Evolutionary conservation across 1,140 invertebrate genomes (phyloP).

Genomic region (Hyposmocoma kahamanoa): DNA sequence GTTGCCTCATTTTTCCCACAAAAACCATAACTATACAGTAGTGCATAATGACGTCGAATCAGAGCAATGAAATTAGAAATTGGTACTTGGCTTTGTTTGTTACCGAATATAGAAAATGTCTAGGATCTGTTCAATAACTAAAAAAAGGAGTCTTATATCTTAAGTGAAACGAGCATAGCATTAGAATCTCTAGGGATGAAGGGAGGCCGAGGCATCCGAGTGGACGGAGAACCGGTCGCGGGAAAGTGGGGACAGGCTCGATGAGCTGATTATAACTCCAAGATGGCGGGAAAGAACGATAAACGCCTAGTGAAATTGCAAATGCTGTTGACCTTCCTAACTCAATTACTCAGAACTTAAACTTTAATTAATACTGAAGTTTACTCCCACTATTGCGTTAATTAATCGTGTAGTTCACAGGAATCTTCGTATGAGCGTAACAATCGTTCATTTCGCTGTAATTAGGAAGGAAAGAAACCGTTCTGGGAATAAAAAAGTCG

Average conservation of each 20-base stretch:
- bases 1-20: not conserved
- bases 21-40: not conserved
- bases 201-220: not conserved
- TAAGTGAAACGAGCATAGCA: not conserved
- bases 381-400: no score
- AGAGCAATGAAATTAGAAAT: not conserved
- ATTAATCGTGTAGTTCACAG: no score
- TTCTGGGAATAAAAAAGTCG: no score
- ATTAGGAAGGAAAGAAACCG: no score
- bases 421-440: no score
- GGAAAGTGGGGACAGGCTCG: not conserved
- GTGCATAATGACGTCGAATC: not conserved
- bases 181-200: not conserved
- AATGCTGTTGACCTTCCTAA: not conserved
- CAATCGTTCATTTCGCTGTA: no score
- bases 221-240: not conserved
- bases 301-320: slow-evolving; percentile 1
- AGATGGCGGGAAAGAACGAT: slow-evolving; percentile 1
- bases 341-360: slow-evolving; percentile 1
- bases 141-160: not conserved
- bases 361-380: no score
- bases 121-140: not conserved
- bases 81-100: not conserved
- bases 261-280: not conserved
- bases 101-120: not conserved